Conservation (phyloP, 2,797 vertebrate genomes). For the Margarornis squamiger region DNA sequence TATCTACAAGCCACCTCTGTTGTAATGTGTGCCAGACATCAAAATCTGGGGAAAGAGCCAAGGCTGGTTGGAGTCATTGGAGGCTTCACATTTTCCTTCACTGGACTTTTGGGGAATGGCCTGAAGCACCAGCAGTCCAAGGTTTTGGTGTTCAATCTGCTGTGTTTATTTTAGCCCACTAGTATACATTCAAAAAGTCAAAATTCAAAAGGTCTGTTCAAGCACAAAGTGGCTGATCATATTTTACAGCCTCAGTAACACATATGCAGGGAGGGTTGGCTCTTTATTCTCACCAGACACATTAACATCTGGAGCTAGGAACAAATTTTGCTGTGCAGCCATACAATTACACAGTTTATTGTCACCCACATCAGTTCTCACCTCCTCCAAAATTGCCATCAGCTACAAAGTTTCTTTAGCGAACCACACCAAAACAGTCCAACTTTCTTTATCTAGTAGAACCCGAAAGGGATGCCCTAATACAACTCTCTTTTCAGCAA, state of each 20-base stretch:
- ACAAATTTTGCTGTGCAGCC: background rate
- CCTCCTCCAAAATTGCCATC: background rate
- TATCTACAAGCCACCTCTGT: background rate
- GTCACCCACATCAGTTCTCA: background rate
- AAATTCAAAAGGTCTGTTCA: background rate
- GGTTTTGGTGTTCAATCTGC: background rate
- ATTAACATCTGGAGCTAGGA: background rate
- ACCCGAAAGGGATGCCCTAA: fast-evolving
- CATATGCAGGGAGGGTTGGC: fast-evolving
- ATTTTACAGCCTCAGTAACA: background rate
- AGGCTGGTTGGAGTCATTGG: background rate
- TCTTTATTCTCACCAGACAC: background rate
- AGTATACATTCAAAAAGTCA: background rate
- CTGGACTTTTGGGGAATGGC: background rate
- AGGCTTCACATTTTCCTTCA: background rate
- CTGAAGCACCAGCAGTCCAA: background rate
- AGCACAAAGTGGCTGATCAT: background rate
- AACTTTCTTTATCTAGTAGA: background rate
- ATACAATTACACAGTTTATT: background rate
- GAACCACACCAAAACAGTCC: background rate
- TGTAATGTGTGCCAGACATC: fast-evolving
- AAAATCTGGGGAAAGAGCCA: background rate
- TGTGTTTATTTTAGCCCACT: background rate
- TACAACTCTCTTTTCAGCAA: background rate
- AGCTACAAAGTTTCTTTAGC: background rate